Evolutionary conservation across 2,113 vertebrate species (phyloP).

Genomic region (Callospermophilus lateralis): DNA sequence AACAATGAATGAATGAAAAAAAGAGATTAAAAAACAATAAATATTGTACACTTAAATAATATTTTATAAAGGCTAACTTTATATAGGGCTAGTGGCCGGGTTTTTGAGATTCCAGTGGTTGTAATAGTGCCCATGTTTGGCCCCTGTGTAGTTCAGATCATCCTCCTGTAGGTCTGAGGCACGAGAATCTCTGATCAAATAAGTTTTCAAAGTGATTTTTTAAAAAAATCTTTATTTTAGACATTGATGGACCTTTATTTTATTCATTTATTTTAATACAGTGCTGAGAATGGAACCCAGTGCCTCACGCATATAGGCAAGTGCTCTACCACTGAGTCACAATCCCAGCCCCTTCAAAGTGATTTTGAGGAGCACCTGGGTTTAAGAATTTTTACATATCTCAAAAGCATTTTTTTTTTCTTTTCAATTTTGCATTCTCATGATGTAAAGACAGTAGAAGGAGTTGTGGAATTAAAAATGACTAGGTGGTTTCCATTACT

Average conservation of each 20-base stretch:
- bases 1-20: too few species aligned
- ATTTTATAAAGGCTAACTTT: too few species aligned
- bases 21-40: too few species aligned
- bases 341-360: not conserved
- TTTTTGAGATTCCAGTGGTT: constrained; percentile 37
- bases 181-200: constrained; percentile 5
- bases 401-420: constrained; percentile 21
- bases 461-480: constrained; percentile 30
- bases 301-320: too few species aligned
- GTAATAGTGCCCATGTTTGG: not conserved
- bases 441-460: not conserved
- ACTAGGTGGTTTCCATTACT: not conserved
- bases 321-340: too few species aligned
- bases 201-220: constrained; percentile 48
- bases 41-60: too few species aligned
- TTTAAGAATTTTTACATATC: constrained; percentile 52
- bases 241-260: too few species aligned
- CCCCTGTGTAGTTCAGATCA: not conserved
- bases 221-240: too few species aligned
- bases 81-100: too few species aligned
- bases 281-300: too few species aligned
- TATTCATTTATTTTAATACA: too few species aligned
- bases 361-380: constrained; percentile 43
- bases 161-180: not conserved
- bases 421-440: constrained; percentile 38